Base-by-base conservation (phyloP, 1,140 invertebrate genomes). In the Hylyphantes graminicola region DNA sequence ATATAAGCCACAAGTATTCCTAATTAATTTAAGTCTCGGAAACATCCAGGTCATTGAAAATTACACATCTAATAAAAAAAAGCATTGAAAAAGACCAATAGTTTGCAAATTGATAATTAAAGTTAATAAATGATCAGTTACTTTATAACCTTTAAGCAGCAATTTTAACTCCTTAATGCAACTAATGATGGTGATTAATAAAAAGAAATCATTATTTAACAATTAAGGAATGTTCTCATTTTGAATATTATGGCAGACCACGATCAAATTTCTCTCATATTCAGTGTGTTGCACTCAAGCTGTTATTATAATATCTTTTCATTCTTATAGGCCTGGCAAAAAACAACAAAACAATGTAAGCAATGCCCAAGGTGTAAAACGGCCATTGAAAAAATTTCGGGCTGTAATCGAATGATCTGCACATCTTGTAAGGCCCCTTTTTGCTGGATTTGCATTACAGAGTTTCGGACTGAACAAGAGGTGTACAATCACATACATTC, bases 331-430 rank as follows among this genome's bases (percentile, higher is more conserved):
- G 72, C 57, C 5, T 74, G 72, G 72, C 72, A 74, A 35, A 59
- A 74, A 57, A 12, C 19, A 7, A n/a, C 48, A 10, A 11, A 4
- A 0, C 51, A 84, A 21, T 75, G 68, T 55, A 79, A 84, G 19
- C 68, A 85, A 50, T 85, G 73, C 13, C 73, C 82, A 65, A 79
- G 50, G 67, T 85, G 82, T 81, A 57, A 77, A 64, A 68, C 73
- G 10, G 64, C 55, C 35, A 79, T 85, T 67, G 74, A 85, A 51
- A 79, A 79, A 17, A 53, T 74, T 63, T 11, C 21, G 17, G 63
- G 83, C 13, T 79, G 75, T 35, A 85, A 80, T 50, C 63, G 51
- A 8, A 79, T 80, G 65, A 83, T 7, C 5, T 70, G 55, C 35
- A n/a, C 0, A 10, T 17, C 57, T 9, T 79, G 74, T 21, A 59